Conservation (phyloP, 2,113 vertebrate genomes). For the Spea multiplicata region DNA sequence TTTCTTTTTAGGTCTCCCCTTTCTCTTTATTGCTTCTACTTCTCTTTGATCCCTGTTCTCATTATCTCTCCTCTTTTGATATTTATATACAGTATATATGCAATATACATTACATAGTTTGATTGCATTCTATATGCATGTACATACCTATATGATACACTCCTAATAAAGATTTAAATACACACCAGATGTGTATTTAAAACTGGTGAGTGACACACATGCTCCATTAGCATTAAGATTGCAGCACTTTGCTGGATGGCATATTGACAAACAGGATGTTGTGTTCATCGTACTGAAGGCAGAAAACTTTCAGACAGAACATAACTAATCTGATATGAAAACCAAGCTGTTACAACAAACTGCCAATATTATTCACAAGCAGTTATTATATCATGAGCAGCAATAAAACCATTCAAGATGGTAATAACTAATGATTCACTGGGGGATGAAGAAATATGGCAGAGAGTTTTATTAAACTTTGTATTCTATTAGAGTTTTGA, state of each 20-base stretch:
- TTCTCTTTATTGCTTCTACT: too few relatives aligned
- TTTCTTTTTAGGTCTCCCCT: too few relatives aligned
- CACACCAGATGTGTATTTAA: conserved; percentile 28
- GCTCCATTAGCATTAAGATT: conserved; percentile 23
- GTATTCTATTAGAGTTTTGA: too few relatives aligned
- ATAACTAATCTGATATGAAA: conserved; percentile 36
- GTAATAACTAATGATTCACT: conserved; percentile 21
- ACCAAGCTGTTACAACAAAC: conserved; percentile 36
- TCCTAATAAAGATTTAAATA: too few relatives aligned
- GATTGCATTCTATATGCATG: too few relatives aligned
- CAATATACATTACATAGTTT: too few relatives aligned
- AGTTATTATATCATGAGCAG: too few relatives aligned
- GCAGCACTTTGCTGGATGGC: conserved; percentile 27
- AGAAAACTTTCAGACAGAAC: conserved; percentile 43
- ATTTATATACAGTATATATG: too few relatives aligned
- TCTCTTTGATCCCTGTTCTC: too few relatives aligned
- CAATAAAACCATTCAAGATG: background rate
- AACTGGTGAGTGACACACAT: conserved; percentile 25
- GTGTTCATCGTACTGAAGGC: conserved; percentile 40
- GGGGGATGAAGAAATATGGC: background rate
- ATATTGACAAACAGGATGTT: conserved; percentile 35
- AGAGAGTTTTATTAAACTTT: conserved; percentile 7
- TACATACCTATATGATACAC: too few relatives aligned
- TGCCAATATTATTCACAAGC: conserved; percentile 39
- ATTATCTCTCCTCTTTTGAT: too few relatives aligned